Base-by-base conservation (phyloP, 1,140 invertebrate genomes). In the Brachionus paranguensis region DNA sequence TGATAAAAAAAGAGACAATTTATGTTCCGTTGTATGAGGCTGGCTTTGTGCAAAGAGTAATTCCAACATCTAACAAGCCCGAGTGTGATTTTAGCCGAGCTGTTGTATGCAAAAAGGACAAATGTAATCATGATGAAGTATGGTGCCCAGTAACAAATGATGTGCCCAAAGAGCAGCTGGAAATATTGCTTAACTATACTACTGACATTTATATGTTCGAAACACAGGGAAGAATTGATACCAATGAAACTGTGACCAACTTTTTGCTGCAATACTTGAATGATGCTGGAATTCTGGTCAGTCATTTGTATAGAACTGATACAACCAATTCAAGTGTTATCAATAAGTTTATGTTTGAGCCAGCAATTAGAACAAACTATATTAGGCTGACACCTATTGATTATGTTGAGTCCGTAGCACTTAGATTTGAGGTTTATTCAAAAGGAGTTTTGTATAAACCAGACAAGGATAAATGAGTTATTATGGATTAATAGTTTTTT, bases 391-490 rank as follows among this genome's bases (percentile, higher is more conserved):
- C 78, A n/a, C 78, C 78, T 5, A 81, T 81, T 24, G 64, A 64
- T 81, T 81, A 64, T 68, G 53, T 81, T 14, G 20, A 64, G 45
- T 64, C 53, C 10, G 64, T 81, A 43, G 78, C 78, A 17, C 37
- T 81, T 4, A 37, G 78, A 37, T 81, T 81, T 64, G 78, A 81
- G 33, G 78, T 68, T 7, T 81, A 81, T 37, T 81, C 78, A 41
- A 81, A 81, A 68, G 78, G 78, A 14, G 78, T 81, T 68, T 27
- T 81, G n/a, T 81, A 81, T 33, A 68, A 81, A 37, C 78, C 78
- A 27, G 72, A 76, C 24, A 76, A 47, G 17, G 20, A 76, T 37
- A 72, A 41, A 72, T 76, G 50, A 33, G 24, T 76, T 50, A 27
- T 76, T 53, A 20, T 43, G n/a, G 2, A 45, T 74, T 74, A 72